A percentile compares a stretch with the other conserved stretches of the same genome.
These are phyloP conservation scores for Cosmia pyralina DNA, from an alignment of 2,888 invertebrate genomes.

Conservation along the genomic window DNA sequence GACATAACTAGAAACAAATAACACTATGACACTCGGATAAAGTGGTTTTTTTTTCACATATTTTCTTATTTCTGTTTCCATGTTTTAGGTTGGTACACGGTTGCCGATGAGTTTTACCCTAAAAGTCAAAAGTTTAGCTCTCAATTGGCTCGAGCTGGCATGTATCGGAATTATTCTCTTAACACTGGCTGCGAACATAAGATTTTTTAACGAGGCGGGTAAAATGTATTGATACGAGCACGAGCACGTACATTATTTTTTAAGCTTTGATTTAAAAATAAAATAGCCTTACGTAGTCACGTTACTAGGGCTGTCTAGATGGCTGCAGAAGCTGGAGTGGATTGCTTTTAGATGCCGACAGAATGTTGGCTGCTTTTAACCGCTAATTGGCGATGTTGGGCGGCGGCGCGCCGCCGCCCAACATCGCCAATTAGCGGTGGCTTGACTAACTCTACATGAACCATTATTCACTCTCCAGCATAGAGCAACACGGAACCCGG, in stretches of 20 bases:
- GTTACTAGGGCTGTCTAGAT: background rate
- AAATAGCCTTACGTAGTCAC: background rate
- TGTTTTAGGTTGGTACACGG: constrained; percentile 90
- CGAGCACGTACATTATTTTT: constrained; percentile 1
- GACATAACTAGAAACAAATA: background rate
- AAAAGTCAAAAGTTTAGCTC: constrained; percentile 93
- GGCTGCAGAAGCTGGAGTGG: background rate
- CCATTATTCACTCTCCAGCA: too few relatives aligned
- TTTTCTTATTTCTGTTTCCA: constrained; percentile 12
- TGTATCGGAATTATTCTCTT: constrained; percentile 95
- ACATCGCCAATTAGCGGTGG: too few relatives aligned
- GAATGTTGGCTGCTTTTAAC: background rate
- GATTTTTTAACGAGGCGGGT: constrained; percentile 32
- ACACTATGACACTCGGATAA: background rate
- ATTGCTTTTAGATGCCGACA: background rate
- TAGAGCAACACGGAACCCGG: too few relatives aligned
- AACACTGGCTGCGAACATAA: constrained; percentile 89
- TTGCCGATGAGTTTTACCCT: constrained; percentile 93
- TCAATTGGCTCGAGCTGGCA: constrained; percentile 92
- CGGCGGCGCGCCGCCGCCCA: too few relatives aligned
- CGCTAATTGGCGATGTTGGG: background rate
- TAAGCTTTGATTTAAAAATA: background rate
- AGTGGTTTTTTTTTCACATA: background rate
- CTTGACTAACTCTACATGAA: background rate
- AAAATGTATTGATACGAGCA: constrained; percentile 17